phyloP scores from a whole-genome alignment of 1,140 invertebrate genomes.

The Ceratosolen solmsi region DNA sequence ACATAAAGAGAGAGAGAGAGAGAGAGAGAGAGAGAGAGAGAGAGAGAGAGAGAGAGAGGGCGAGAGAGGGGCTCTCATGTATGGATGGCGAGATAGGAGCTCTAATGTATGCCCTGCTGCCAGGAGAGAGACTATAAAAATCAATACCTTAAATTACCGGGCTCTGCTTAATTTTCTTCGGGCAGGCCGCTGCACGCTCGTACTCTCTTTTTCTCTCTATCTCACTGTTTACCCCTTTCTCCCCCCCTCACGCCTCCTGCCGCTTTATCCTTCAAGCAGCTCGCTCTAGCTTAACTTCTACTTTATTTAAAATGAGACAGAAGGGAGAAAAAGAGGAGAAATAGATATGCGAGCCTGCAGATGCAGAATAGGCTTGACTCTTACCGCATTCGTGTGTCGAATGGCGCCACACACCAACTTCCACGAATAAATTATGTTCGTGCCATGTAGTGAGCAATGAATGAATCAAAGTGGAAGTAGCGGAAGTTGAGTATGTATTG shows the following conservation, averaged over 20 bases:
- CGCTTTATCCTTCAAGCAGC: not conserved
- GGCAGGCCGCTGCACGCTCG: conserved; percentile 55
- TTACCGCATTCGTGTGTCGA: conserved; percentile 55
- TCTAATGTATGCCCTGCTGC: conserved; percentile 71
- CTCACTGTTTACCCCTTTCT: conserved; percentile 29
- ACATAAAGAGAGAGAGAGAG: not conserved
- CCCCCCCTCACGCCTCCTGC: not conserved
- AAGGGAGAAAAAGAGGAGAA: not conserved
- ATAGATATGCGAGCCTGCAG: not conserved
- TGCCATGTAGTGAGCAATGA: not conserved
- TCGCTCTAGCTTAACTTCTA: not conserved
- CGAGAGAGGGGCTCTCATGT: conserved; percentile 48
- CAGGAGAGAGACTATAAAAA: conserved; percentile 72
- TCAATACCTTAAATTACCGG: conserved; percentile 75
- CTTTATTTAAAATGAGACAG: not conserved
- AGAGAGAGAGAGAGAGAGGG: conserved; percentile 33
- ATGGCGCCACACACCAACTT: conserved; percentile 49
- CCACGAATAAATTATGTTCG: not conserved
- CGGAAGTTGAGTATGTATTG: not conserved
- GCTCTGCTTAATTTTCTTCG: conserved; percentile 74
- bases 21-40: not conserved
- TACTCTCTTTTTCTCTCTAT: conserved; percentile 39
- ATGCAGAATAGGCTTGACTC: conserved; percentile 43
- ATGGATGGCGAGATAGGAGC: conserved; percentile 54
- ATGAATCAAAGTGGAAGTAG: not conserved